Conservation (phyloP, 2,797 vertebrate genomes). For the Pangasius djambal region DNA sequence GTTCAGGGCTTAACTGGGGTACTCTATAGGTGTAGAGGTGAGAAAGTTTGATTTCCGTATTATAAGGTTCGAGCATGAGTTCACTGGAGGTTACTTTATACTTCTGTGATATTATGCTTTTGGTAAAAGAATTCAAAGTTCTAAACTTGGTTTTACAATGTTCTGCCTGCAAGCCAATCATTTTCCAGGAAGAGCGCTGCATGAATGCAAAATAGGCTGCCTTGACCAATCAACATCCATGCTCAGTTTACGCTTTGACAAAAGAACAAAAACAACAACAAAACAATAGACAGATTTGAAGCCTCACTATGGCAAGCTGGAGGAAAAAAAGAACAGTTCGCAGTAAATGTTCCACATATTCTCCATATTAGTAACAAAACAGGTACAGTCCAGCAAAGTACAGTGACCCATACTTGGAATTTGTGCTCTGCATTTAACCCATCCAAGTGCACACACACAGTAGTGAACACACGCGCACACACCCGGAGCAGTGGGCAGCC, state of each 20-base stretch:
- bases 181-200: background rate
- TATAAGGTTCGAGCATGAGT: background rate
- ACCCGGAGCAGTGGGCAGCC: no score
- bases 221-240: background rate
- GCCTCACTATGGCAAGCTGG: background rate
- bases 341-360: background rate
- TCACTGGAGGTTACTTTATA: background rate
- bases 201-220: background rate
- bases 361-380: background rate
- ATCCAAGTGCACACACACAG: no score
- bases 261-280: background rate
- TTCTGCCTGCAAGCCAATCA: no score
- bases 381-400: conserved; percentile 8
- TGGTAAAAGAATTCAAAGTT: background rate
- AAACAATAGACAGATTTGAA: background rate
- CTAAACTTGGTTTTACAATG: background rate
- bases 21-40: background rate
- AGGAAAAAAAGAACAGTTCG: background rate
- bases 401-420: no score
- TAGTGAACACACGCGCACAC: no score
- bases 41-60: background rate
- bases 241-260: background rate
- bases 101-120: background rate
- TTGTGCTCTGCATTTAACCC: no score
- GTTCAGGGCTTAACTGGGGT: background rate